Conservation (phyloP, 1,140 invertebrate genomes). For the Euwallacea fornicatus region DNA sequence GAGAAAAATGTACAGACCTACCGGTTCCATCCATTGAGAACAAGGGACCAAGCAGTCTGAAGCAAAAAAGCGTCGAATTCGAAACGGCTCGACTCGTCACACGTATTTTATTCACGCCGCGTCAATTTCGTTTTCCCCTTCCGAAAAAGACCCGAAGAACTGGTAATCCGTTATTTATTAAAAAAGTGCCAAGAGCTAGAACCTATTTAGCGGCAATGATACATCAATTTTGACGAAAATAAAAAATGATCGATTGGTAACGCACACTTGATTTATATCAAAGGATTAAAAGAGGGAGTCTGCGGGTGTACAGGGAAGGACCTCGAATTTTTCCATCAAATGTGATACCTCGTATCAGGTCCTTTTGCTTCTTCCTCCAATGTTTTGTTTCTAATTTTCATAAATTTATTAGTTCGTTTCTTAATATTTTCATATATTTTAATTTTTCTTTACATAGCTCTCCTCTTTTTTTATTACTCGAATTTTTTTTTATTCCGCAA, state of each 20-base stretch:
- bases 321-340: background rate
- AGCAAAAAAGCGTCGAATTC: background rate
- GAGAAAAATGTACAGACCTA: no score
- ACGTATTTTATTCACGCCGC: slow-evolving; percentile 10
- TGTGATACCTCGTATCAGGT: no score
- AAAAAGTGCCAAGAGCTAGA: slow-evolving; percentile 34
- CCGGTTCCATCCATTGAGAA: no score
- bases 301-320: slow-evolving; percentile 14
- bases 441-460: background rate
- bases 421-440: background rate
- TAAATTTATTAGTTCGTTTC: background rate
- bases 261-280: slow-evolving; percentile 51
- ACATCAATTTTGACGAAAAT: slow-evolving; percentile 50
- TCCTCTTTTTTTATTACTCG: background rate
- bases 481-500: no score
- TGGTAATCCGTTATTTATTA: slow-evolving; percentile 40
- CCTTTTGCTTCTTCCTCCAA: background rate
- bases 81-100: slow-evolving; percentile 3
- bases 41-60: background rate
- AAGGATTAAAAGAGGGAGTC: slow-evolving; percentile 49
- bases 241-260: slow-evolving; percentile 54
- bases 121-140: background rate
- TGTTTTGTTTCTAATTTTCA: background rate
- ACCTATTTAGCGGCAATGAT: slow-evolving; percentile 46
- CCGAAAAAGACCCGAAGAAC: slow-evolving; percentile 4